phyloP scores from a whole-genome alignment of 2,888 invertebrate genomes.

The Aphidoletes aphidimyza region DNA sequence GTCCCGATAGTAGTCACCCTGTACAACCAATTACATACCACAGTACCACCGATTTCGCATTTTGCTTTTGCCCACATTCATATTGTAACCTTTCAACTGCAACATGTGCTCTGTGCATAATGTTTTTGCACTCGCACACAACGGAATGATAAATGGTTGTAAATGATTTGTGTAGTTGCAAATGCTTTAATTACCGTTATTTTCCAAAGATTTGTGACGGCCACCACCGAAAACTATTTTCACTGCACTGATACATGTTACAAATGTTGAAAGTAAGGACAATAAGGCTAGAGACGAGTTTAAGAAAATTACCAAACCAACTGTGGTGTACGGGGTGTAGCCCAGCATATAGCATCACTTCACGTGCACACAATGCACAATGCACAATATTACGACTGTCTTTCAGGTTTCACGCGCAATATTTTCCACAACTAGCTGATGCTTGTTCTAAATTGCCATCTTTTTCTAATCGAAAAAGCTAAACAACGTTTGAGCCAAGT shows the following conservation, averaged over 20 bases:
- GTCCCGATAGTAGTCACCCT: background rate
- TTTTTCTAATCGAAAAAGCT: too few relatives aligned
- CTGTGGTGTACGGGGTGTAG: too few relatives aligned
- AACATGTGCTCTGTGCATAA: slow-evolving; percentile 52
- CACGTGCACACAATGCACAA: too few relatives aligned
- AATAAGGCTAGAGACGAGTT: background rate
- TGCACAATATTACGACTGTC: too few relatives aligned
- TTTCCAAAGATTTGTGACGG: slow-evolving; percentile 13
- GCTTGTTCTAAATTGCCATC: too few relatives aligned
- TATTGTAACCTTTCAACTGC: slow-evolving; percentile 51
- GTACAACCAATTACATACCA: slow-evolving; percentile 25
- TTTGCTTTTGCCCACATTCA: slow-evolving; percentile 22
- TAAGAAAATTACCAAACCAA: background rate
- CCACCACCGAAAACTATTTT: background rate
- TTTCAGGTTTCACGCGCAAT: too few relatives aligned
- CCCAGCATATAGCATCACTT: background rate
- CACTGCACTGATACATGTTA: background rate
- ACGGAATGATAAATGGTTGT: slow-evolving; percentile 43
- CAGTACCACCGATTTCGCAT: background rate
- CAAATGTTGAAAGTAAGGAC: background rate
- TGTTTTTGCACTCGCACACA: slow-evolving; percentile 31
- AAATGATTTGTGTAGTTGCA: slow-evolving; percentile 45
- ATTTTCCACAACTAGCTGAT: too few relatives aligned
- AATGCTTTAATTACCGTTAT: slow-evolving; percentile 33
- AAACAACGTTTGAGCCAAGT: background rate